These are phyloP conservation scores for Eriosoma lanigerum DNA, from an alignment of 1,140 invertebrate genomes.

Conservation along the genomic window DNA sequence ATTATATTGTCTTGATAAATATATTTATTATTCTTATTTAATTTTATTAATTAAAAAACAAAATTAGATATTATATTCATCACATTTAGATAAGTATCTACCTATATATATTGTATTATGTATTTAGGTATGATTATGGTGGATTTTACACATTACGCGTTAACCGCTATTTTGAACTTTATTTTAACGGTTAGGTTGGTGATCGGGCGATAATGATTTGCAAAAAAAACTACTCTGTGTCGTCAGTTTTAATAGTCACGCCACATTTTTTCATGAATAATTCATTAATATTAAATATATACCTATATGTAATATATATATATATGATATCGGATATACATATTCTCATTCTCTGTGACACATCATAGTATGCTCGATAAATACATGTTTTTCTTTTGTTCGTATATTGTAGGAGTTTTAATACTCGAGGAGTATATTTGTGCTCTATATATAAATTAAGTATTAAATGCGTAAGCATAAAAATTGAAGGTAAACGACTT, in stretches of 20 bases:
- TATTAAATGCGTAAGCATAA: neutral
- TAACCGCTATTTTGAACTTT: neutral
- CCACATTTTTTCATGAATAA: conserved; percentile 35
- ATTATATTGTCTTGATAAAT: no score
- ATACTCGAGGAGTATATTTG: neutral
- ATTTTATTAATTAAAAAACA: no score
- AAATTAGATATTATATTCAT: no score
- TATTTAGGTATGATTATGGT: no score
- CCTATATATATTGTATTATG: no score
- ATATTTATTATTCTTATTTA: no score
- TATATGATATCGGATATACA: no score
- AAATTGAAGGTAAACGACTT: neutral
- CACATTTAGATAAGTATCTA: no score
- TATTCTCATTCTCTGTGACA: neutral
- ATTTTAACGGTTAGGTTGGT: neutral
- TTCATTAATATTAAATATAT: conserved; percentile 30
- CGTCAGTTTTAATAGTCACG: conserved; percentile 24
- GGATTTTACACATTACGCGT: no score
- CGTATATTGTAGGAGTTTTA: neutral
- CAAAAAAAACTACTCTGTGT: neutral
- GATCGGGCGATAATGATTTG: neutral
- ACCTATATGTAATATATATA: no score
- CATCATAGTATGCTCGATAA: neutral
- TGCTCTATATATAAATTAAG: neutral
- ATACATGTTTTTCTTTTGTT: conserved; percentile 8